Conservation (phyloP, 2,888 invertebrate genomes). For the Nymphalis polychloros region DNA sequence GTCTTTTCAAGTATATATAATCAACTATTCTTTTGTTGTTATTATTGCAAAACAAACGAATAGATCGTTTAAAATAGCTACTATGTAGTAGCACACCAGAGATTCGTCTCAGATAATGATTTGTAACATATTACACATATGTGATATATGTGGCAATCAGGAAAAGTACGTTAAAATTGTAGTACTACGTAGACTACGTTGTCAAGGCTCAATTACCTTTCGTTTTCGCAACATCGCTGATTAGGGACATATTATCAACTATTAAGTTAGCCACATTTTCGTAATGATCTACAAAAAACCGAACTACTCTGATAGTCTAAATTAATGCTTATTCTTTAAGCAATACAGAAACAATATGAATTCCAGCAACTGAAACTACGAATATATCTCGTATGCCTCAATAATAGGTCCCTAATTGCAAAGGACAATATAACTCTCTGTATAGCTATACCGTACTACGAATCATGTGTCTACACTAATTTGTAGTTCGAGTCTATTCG, state of each 20-base stretch:
- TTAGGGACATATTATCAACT: conserved; percentile 8
- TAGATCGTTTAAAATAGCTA: conserved; percentile 9
- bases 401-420: conserved; percentile 9
- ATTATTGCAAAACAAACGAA: conserved; percentile 12
- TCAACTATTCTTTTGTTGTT: conserved; percentile 14
- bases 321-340: neutral
- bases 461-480: conserved; percentile 27
- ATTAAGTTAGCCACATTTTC: neutral
- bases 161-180: conserved; percentile 4
- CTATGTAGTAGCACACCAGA: conserved; percentile 18
- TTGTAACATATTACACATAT: conserved; percentile 5
- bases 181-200: neutral
- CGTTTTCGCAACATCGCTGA: conserved; percentile 1
- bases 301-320: neutral
- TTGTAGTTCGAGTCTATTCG: conserved; percentile 13
- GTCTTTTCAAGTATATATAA: conserved; percentile 30
- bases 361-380: neutral
- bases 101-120: conserved; percentile 20
- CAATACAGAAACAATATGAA: neutral
- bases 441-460: neutral
- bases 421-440: neutral
- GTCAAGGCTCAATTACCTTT: conserved; percentile 3
- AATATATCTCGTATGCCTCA: neutral
- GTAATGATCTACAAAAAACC: neutral
- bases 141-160: conserved; percentile 36